Evolutionary conservation across 2,797 vertebrate species (phyloP), one percentile per base, ranked within the genome.

Genomic region (Mus spretus): DNA sequence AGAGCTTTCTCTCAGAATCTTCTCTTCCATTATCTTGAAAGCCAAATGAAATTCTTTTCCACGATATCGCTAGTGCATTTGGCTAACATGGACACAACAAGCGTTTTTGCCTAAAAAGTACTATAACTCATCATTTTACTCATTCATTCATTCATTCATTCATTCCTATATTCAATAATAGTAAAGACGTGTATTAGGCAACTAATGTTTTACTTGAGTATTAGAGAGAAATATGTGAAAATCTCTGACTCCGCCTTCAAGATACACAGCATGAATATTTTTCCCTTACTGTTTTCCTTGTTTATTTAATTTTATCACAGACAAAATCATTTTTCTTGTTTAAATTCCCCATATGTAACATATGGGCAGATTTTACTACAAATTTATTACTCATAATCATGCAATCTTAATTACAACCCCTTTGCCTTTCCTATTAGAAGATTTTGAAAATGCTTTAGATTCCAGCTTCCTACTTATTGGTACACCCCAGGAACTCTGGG

Each of bases 231-330:
- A 20, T 0, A 0, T 31, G 15, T 47, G 28, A 37, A 28, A 34
- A 34, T 13, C 11, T 14, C 31, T 24, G 2, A 22, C 24, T 10
- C n/a, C 3, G 37, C 44, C 26, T 40, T 37, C 61, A 80, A 65
- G 50, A 70, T 53, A 31, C 14, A 44, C 8, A 74, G 34, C 8
- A n/a, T 61, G 44, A 7, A 85, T 50, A 11, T 26, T 24, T 67
- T 67, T n/a, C 63, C 63, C 40, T 40, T 67, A 50, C 13, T 12
- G 11, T n/a, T 34, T 92, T 26, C 44, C 55, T 88, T 70, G 24
- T 63, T 65, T 72, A 79, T 92, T 91, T 95, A 70, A 80, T 95
- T 90, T 92, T 81, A 57, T 37, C 91, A 78, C 20, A 74, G 28
- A 14, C 9, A 57, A 75, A 79, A 31, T 44, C 9, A 22, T 67